Conservation (phyloP, 2,797 vertebrate genomes). For the Sebastiscus albofasciatus region DNA sequence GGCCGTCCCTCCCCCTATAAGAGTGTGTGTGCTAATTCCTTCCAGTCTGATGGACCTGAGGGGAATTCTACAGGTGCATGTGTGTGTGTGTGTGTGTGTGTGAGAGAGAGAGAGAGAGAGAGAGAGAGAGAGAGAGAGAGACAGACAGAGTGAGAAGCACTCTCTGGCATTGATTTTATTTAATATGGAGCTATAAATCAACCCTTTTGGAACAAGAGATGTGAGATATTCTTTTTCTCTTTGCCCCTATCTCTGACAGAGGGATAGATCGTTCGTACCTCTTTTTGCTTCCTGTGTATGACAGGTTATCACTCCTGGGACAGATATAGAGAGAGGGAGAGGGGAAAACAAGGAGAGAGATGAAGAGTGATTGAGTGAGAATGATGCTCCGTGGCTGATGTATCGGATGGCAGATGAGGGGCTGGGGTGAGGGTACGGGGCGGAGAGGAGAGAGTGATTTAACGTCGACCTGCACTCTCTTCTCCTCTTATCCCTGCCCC, state of each 20-base stretch:
- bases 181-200: conserved; percentile 71
- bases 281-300: conserved; percentile 80
- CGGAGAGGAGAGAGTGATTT: conserved; percentile 78
- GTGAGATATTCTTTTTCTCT: conserved; percentile 78
- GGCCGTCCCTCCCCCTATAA: background rate
- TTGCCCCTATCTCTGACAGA: conserved; percentile 59
- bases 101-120: background rate
- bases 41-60: conserved; percentile 31
- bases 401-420: conserved; percentile 72
- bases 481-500: conserved; percentile 65
- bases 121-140: background rate
- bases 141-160: background rate
- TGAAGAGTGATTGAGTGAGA: conserved; percentile 60
- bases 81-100: background rate
- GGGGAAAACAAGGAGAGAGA: conserved; percentile 37
- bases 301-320: conserved; percentile 79
- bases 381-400: conserved; percentile 72
- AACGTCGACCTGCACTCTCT: conserved; percentile 69
- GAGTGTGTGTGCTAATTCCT: conserved; percentile 41
- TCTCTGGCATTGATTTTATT: conserved; percentile 48
- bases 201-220: conserved; percentile 71
- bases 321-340: conserved; percentile 27
- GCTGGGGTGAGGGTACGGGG: conserved; percentile 39
- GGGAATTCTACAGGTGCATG: conserved; percentile 44
- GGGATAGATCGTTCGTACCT: conserved; percentile 67